Percentiles rank a stretch among this genome's conserved stretches.
Conservation (phyloP, 2,888 invertebrate genomes). For the Zonitis immaculata region DNA sequence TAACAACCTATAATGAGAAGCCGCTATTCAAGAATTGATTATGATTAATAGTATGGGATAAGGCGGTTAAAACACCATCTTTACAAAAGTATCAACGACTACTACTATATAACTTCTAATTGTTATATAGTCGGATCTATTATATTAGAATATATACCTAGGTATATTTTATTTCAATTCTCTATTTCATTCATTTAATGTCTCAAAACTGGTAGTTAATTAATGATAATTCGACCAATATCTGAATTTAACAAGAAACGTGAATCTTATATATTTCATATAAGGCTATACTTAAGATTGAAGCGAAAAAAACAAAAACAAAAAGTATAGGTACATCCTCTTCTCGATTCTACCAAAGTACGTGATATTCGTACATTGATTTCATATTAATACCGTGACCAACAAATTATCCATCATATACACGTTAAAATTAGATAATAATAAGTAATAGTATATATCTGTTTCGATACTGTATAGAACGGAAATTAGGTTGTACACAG, state of each 20-base stretch:
- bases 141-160: too few species aligned
- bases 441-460: slow-evolving; percentile 8
- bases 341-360: slow-evolving; percentile 24
- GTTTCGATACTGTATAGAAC: background rate
- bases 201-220: background rate
- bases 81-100: slow-evolving; percentile 11
- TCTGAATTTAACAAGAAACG: background rate
- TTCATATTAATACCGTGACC: slow-evolving; percentile 47
- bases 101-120: background rate
- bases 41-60: slow-evolving; percentile 44
- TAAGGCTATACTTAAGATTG: background rate
- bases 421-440: slow-evolving; percentile 13
- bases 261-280: slow-evolving; percentile 4
- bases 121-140: too few species aligned
- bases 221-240: background rate
- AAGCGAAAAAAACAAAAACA: background rate
- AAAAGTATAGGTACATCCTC: background rate
- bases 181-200: background rate
- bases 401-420: slow-evolving; percentile 36
- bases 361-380: slow-evolving; percentile 47
- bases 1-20: slow-evolving; percentile 49
- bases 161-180: too few species aligned
- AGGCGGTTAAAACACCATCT: slow-evolving; percentile 21
- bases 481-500: slow-evolving; percentile 18
- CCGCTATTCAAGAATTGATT: slow-evolving; percentile 47